Base-by-base conservation (phyloP, 1,140 invertebrate species). In the Protaetia brevitarsis region DNA sequence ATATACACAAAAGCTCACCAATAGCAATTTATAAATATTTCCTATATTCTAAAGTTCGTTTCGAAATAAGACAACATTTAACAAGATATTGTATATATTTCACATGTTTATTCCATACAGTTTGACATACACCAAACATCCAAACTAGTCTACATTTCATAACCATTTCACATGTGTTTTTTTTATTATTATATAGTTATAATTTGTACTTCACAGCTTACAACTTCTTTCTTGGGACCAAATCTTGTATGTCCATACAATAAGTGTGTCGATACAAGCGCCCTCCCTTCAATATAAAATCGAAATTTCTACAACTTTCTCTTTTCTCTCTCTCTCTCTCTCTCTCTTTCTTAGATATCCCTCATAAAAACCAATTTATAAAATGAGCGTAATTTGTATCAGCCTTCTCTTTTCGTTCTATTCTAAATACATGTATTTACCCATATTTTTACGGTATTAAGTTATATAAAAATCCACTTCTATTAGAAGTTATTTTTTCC, bases 121-220 rank as follows among this genome's bases (percentile, higher is more conserved):
- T 73, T 23, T 51, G 73, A 69, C 73, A 73, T 72, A 75, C 73
- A 72, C 70, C 70, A 73, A 75, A 75, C 73, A 75, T 75, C 69
- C 71, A 73, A 71, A 72, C 72, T 75, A 75, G 68, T 64, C 57
- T 59, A 59, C 29, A 31, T 59, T 59, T 27, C 57, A 59, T 59
- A 28, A 31, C 29, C 57, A 59, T 59, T 59, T 31, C 57, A 27
- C 26, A 29, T 51, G 19, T 51, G 41, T 19, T 59, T 59, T 59
- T 10, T n/a, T n/a, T n/a, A n/a, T n/a, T n/a, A n/a, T 71, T 69
- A 72, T 72, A 75, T 73, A 72, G 13, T 34, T 34, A 34, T 34
- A 75, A 75, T 75, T 75, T 75, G 73, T 75, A 75, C 74, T 75
- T 74, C 30, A 65, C 64, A 65, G 64, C 64, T 65, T 59, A 65